phyloP scores from a whole-genome alignment of 2,888 invertebrate genomes.

The Andrena fulva region DNA sequence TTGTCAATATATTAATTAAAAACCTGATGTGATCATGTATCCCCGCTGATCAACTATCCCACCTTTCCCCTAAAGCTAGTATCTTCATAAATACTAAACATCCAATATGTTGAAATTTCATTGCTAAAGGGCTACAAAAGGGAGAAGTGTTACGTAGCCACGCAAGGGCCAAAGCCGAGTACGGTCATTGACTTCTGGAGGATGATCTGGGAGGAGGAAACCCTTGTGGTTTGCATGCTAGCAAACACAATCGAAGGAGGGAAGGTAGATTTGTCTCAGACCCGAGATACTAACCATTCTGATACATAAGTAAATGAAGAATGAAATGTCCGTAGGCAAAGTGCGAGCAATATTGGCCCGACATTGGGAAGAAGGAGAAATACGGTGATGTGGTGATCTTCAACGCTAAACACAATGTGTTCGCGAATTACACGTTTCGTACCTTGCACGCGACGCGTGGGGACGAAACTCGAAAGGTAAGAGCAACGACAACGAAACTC shows the following conservation, averaged over 20 bases:
- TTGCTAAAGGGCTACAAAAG: conserved; percentile 69
- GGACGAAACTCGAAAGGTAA: conserved; percentile 78
- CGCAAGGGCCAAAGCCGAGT: conserved; percentile 82
- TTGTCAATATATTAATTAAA: no score
- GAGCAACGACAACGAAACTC: neutral
- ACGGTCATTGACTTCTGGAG: conserved; percentile 85
- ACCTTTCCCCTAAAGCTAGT: no score
- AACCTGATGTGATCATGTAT: no score
- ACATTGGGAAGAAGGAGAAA: conserved; percentile 81
- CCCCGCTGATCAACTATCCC: no score
- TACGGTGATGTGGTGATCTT: conserved; percentile 81
- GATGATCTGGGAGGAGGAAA: conserved; percentile 86
- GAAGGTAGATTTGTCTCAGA: conserved; percentile 78
- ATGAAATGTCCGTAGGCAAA: conserved; percentile 81
- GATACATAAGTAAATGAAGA: neutral
- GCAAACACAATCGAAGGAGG: conserved; percentile 85
- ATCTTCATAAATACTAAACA: neutral
- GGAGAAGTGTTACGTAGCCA: conserved; percentile 80
- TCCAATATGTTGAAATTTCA: neutral
- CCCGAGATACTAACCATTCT: neutral
- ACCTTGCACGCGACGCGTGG: conserved; percentile 76
- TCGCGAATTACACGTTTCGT: conserved; percentile 82
- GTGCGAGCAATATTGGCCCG: conserved; percentile 86
- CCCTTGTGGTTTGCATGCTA: conserved; percentile 85
- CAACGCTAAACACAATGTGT: conserved; percentile 77